These are phyloP conservation scores for Patella ulyssiponensis DNA, from an alignment of 2,888 invertebrate species.

Conservation along the genomic window DNA sequence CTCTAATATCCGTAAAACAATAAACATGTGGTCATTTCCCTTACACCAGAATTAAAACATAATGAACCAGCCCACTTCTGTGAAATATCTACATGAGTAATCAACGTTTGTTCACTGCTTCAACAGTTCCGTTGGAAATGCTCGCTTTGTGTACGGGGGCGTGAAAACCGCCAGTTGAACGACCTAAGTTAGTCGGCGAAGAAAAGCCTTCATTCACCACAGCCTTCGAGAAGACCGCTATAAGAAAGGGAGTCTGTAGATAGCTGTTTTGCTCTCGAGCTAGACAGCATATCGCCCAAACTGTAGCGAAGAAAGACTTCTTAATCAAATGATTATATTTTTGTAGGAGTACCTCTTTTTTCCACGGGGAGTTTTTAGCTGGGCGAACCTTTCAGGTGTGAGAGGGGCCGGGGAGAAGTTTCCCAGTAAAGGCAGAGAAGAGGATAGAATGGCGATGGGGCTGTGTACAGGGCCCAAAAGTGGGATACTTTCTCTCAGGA, in stretches of 20 bases:
- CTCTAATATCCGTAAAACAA: not conserved
- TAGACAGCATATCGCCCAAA: not conserved
- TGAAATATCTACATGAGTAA: not conserved
- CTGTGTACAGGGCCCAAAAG: not conserved
- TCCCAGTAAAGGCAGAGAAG: not conserved
- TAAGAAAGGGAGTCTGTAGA: conserved; percentile 7
- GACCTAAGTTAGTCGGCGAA: not conserved
- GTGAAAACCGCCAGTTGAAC: not conserved
- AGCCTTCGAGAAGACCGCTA: not conserved
- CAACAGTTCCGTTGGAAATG: conserved; percentile 1
- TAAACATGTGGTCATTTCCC: not conserved
- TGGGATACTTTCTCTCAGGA: conserved; percentile 8
- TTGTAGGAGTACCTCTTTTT: not conserved
- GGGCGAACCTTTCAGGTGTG: not conserved
- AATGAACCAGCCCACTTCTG: not conserved
- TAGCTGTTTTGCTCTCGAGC: not conserved
- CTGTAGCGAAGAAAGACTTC: not conserved
- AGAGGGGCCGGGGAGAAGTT: not conserved
- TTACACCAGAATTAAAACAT: not conserved
- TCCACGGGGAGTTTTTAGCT: not conserved
- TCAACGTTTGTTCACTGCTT: not conserved
- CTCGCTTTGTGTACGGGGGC: conserved; percentile 1
- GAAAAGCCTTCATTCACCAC: not conserved
- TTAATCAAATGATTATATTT: not conserved
- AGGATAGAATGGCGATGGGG: conserved; percentile 3